phyloP scores from a whole-genome alignment of 2,113 vertebrate species.

The Boulengeromyrus knoepffleri region DNA sequence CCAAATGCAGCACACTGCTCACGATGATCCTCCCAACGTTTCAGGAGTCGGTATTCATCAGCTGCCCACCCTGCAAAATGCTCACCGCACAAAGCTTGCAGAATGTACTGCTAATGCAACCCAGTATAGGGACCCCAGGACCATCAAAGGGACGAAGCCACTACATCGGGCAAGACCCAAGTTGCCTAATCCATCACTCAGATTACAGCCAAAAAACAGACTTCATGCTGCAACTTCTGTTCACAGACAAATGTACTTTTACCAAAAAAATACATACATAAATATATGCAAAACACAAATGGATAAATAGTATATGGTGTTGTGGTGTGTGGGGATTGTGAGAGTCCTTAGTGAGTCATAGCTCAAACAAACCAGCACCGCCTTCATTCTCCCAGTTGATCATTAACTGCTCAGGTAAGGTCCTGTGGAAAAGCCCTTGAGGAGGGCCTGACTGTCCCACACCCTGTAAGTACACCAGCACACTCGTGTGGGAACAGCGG shows the following conservation, averaged over 20 bases:
- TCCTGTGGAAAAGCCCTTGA: background rate
- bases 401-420: background rate
- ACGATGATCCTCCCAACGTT: background rate
- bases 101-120: background rate
- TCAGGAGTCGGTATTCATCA: background rate
- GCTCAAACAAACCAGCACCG: background rate
- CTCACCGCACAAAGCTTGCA: background rate
- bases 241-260: background rate
- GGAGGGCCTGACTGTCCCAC: background rate
- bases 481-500: background rate
- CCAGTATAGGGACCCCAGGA: background rate
- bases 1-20: background rate
- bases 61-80: background rate
- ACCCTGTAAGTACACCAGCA: constrained; percentile 10
- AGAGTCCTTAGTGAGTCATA: background rate
- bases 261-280: background rate
- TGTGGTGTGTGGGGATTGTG: background rate
- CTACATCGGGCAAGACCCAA: background rate
- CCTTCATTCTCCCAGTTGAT: background rate
- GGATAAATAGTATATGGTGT: background rate
- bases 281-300: background rate
- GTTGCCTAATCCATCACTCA: background rate
- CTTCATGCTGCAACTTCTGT: background rate
- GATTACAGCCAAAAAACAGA: background rate
- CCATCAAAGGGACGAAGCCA: background rate